phyloP scores from a whole-genome alignment of 2,888 invertebrate species.

The Sycophila texana region DNA sequence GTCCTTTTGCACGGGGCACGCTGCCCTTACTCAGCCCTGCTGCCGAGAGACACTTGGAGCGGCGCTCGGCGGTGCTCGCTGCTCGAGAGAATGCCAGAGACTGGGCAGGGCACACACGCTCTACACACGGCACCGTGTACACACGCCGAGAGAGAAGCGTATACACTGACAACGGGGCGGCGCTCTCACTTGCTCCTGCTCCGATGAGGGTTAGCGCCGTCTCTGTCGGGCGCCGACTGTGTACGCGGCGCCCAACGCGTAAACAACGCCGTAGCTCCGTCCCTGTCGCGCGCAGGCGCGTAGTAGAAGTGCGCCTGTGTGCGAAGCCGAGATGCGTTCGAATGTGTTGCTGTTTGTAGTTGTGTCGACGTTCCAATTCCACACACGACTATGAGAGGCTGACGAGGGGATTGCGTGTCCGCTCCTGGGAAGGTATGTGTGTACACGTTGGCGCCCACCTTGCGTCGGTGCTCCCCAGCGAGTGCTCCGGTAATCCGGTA shows the following conservation, averaged over 20 bases:
- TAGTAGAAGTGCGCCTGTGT: no score
- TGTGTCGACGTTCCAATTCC: no score
- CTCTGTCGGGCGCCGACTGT: not conserved
- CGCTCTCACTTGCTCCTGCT: not conserved
- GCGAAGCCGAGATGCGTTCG: no score
- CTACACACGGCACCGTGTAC: constrained; percentile 10
- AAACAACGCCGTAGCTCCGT: constrained; percentile 26
- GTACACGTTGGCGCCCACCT: no score
- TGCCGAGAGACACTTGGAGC: not conserved
- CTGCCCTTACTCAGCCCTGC: constrained; percentile 5
- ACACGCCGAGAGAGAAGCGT: not conserved
- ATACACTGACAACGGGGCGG: not conserved
- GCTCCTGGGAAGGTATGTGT: no score
- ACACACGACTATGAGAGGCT: no score
- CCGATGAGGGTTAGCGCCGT: not conserved
- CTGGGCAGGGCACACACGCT: constrained; percentile 52
- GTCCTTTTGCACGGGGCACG: constrained; percentile 11
- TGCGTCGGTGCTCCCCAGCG: no score
- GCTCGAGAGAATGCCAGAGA: constrained; percentile 52
- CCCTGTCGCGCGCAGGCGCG: not conserved
- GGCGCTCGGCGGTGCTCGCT: constrained; percentile 22
- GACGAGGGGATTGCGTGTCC: no score
- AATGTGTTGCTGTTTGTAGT: no score
- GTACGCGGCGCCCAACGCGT: constrained; percentile 14
- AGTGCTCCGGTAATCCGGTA: no score